phyloP scores from a whole-genome alignment of 2,113 vertebrate species.

The Callorhinus ursinus region DNA sequence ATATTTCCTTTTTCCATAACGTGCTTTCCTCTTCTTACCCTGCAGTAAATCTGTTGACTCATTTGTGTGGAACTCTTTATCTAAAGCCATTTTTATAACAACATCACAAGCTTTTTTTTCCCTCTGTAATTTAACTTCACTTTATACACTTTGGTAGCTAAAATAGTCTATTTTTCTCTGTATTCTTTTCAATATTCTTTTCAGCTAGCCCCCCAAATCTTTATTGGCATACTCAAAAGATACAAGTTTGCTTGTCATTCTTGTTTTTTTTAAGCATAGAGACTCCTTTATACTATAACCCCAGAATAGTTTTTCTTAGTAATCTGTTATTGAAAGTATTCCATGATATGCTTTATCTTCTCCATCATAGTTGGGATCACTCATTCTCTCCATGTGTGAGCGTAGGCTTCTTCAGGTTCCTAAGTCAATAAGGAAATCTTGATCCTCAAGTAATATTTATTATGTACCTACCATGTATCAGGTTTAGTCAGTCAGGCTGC shows the following conservation, averaged over 20 bases:
- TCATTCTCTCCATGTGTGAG: neutral
- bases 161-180: neutral
- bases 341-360: neutral
- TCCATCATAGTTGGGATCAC: neutral
- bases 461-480: neutral
- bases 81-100: neutral
- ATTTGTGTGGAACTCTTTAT: neutral
- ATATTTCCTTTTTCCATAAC: neutral
- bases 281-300: neutral
- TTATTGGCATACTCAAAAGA: neutral
- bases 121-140: neutral
- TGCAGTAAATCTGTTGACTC: neutral
- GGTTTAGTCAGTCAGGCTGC: neutral
- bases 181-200: neutral
- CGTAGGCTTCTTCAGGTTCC: neutral
- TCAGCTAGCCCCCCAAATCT: neutral
- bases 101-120: neutral
- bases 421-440: neutral
- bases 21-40: neutral
- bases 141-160: neutral
- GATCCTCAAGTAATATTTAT: neutral
- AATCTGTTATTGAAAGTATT: neutral
- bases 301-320: neutral
- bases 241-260: neutral
- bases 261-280: neutral